Percentiles rank a stretch among this genome's conserved stretches.
Evolutionary conservation across 1,140 invertebrate species (phyloP).

Genomic region (Macrotrachela quadricornifera): DNA sequence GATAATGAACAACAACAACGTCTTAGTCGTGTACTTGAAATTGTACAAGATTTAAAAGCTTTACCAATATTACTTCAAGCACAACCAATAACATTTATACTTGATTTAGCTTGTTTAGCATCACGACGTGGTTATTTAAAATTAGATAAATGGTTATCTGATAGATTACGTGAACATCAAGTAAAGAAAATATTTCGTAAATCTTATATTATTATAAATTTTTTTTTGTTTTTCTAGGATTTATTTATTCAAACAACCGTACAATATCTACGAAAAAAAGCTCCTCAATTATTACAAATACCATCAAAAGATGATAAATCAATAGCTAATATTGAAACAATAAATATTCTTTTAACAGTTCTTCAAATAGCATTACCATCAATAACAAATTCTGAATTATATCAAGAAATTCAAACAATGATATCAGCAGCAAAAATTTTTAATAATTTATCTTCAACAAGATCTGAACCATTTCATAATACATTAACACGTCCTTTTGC

Average conservation of each 20-base stretch:
- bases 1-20: constrained; percentile 58
- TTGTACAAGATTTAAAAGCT: constrained; percentile 80
- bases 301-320: too few relatives aligned
- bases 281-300: neutral
- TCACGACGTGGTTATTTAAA: constrained; percentile 87
- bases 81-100: constrained; percentile 77
- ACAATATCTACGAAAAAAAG: constrained; percentile 33
- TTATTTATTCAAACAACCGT: constrained; percentile 26
- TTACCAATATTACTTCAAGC: constrained; percentile 71
- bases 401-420: too few relatives aligned
- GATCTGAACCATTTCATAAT: too few relatives aligned
- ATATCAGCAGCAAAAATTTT: too few relatives aligned
- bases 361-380: too few relatives aligned
- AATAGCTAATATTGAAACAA: too few relatives aligned
- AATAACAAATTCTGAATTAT: too few relatives aligned
- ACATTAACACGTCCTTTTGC: too few relatives aligned
- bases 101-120: constrained; percentile 85
- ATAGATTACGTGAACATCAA: constrained; percentile 84
- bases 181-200: neutral
- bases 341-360: too few relatives aligned
- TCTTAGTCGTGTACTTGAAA: constrained; percentile 74
- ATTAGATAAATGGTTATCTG: constrained; percentile 87
- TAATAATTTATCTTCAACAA: too few relatives aligned
- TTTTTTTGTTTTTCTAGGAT: constrained; percentile 15
- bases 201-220: neutral